Evolutionary conservation across 2,797 vertebrate species (phyloP).

Genomic region (Toxotes lorentzi): DNA sequence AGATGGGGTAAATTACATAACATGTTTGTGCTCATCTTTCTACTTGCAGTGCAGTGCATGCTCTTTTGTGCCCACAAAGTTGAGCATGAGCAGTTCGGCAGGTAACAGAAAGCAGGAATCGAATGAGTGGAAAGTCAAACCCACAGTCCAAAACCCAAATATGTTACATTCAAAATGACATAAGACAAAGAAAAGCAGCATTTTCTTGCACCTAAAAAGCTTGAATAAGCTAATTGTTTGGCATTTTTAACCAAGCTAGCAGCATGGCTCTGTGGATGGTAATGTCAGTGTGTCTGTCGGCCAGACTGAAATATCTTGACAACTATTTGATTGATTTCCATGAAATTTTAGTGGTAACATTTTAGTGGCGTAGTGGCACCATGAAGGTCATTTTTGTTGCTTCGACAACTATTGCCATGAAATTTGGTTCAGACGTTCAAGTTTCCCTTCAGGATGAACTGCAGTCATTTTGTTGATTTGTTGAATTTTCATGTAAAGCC

Average conservation of each 20-base stretch:
- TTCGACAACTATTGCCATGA: not conserved
- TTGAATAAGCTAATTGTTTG: not conserved
- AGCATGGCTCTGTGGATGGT: not conserved
- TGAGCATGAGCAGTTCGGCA: slow-evolving; percentile 24
- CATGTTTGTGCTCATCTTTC: slow-evolving; percentile 50
- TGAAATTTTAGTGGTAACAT: no score
- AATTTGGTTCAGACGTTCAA: not conserved
- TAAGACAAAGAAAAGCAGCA: not conserved
- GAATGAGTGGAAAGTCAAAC: not conserved
- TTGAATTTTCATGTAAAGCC: not conserved
- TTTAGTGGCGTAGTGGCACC: no score
- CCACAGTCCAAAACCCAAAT: no score
- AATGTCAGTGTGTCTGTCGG: not conserved
- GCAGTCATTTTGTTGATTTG: not conserved
- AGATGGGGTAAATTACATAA: slow-evolving; percentile 74
- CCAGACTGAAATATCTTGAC: no score
- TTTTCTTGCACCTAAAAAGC: not conserved
- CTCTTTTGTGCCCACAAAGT: slow-evolving; percentile 25
- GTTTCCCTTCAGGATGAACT: not conserved
- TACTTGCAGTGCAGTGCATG: slow-evolving; percentile 9
- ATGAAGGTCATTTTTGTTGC: not conserved
- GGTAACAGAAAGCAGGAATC: slow-evolving; percentile 20
- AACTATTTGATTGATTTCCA: no score
- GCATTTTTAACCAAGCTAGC: not conserved
- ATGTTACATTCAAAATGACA: not conserved